Evolutionary conservation across 2,888 invertebrate genomes (phyloP), one percentile per base, ranked within the genome.

Genomic region (Frankliniella intonsa): DNA sequence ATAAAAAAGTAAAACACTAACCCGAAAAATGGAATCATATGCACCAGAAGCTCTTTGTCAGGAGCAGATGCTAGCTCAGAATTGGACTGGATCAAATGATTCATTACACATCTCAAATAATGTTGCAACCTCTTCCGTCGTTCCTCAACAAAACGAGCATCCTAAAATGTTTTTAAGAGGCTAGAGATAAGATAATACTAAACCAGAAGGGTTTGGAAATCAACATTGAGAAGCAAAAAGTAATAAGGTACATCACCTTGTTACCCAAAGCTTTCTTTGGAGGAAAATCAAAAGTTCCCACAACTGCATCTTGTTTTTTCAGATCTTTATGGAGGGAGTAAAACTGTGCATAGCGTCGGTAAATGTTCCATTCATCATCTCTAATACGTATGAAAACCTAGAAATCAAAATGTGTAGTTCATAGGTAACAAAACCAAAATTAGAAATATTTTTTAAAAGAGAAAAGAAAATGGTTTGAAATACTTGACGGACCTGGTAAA

Each of bases 351-450:
- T 98, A 98, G 86, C 98, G 92, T 85, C 97, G 92, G 87, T 97
- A 97, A n/a, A 98, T 93, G 86, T 96, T 97, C 98, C 98, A 98
- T 87, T 98, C 97, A 84, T 96, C 96, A 86, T 94, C 93, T 80
- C 94, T 92, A 81, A 96, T 93, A 85, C 95, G 92, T 65, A 97
- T 87, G 86, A 94, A 95, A 85, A 95, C 92, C 94, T 95, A 86
- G 82, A 88, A 87, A 83, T 87, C 87, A 14, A 84, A 85, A n/a
- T 84, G 84, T 80, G 84, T 83, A 55, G 84, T 85, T 19, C 87
- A 86, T 55, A 88, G 88, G 85, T 87, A 83, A 87, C 88, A 14
- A 88, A 87, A 22, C 87, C 84, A 84, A 88, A 88, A 83, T 88
- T 87, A 14, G 86, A 85, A 11, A 86, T 85, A 82, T 83, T 81